Conservation (phyloP, 1,140 invertebrate genomes). For the Neuroterus valhalla region DNA sequence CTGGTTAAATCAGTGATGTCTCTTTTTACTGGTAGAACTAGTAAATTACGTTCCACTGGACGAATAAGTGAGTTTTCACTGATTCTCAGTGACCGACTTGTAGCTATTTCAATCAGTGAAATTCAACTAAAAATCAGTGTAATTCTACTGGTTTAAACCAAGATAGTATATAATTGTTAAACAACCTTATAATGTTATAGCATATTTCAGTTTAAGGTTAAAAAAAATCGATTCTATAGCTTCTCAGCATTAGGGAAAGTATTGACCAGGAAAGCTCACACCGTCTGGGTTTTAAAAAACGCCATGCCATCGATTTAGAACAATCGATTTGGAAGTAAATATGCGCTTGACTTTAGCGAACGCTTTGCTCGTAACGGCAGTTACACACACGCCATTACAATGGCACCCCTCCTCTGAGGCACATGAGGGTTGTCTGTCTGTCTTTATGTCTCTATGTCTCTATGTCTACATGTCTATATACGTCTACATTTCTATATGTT, state of each 20-base stretch:
- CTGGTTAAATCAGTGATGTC: too few relatives aligned
- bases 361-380: conserved; percentile 58
- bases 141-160: too few relatives aligned
- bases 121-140: too few relatives aligned
- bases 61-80: too few relatives aligned
- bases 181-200: too few relatives aligned
- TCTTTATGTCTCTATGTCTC: background rate
- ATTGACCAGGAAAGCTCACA: background rate
- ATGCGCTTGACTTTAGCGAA: conserved; percentile 58
- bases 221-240: too few relatives aligned
- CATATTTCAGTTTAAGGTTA: too few relatives aligned
- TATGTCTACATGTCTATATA: conserved; percentile 1
- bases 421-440: conserved; percentile 40
- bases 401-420: conserved; percentile 52
- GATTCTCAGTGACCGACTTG: too few relatives aligned
- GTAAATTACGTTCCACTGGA: too few relatives aligned
- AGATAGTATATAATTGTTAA: too few relatives aligned
- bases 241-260: background rate
- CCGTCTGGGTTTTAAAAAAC: background rate
- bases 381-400: conserved; percentile 60
- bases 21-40: too few relatives aligned
- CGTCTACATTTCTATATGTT: conserved; percentile 32
- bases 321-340: conserved; percentile 58
- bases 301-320: conserved; percentile 47
- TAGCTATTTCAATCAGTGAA: too few relatives aligned